Conservation (phyloP, 2,113 vertebrate species). For the Pseudorectes ferrugineus region DNA sequence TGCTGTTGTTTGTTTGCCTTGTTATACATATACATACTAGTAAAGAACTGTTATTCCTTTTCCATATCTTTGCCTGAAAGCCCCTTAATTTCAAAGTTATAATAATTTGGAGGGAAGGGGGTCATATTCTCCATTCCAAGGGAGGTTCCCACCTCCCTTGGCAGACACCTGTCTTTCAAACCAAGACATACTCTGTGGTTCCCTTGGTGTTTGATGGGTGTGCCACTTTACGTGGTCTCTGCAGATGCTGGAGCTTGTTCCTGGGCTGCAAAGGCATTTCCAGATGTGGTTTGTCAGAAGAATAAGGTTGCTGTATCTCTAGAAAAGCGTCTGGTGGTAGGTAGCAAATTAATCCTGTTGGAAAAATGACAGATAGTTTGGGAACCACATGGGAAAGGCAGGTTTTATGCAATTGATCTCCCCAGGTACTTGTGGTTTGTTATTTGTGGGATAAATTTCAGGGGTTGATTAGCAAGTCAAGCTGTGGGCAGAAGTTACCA, state of each 20-base stretch:
- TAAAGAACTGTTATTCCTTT: too few species aligned
- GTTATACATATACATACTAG: too few species aligned
- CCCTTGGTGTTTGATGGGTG: neutral
- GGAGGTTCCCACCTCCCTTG: too few species aligned
- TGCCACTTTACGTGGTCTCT: neutral
- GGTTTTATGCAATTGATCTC: neutral
- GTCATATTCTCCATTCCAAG: too few species aligned
- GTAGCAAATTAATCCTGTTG: neutral
- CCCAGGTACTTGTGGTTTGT: neutral
- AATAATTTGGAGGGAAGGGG: too few species aligned
- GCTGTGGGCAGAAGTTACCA: neutral
- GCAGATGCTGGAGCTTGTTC: neutral
- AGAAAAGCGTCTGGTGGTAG: neutral
- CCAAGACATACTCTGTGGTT: neutral
- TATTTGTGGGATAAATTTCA: neutral
- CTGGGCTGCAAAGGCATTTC: neutral
- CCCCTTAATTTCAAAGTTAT: too few species aligned
- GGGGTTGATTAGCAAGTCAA: neutral
- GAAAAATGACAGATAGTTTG: neutral
- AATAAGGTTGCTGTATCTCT: neutral
- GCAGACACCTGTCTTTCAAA: too few species aligned
- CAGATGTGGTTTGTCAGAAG: neutral
- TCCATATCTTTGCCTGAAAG: too few species aligned
- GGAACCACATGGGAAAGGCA: neutral
- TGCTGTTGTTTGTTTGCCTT: too few species aligned